Percentiles rank a stretch among this genome's conserved stretches.
Evolutionary conservation across 2,113 vertebrate species (phyloP).

Genomic region (Datnioides undecimradiatus): DNA sequence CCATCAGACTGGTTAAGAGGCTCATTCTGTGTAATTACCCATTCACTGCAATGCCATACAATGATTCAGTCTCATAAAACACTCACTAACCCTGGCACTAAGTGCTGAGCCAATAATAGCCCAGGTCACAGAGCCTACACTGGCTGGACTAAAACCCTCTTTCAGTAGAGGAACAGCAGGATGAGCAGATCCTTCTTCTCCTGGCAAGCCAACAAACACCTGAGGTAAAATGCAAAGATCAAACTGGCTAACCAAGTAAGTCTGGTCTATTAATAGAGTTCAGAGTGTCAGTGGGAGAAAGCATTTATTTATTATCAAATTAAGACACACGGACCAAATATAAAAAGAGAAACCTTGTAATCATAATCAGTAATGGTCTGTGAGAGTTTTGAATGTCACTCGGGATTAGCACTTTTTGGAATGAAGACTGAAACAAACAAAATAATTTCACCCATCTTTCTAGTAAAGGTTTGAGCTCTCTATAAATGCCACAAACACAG

Average conservation of each 20-base stretch:
- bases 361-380: background rate
- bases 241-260: background rate
- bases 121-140: slow-evolving; percentile 19
- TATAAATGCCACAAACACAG: background rate
- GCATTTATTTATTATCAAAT: background rate
- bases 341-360: background rate
- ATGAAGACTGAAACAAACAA: background rate
- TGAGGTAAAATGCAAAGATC: slow-evolving; percentile 1
- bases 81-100: slow-evolving; percentile 24
- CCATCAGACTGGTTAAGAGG: slow-evolving; percentile 6
- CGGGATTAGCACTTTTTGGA: background rate
- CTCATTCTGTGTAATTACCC: slow-evolving; percentile 30
- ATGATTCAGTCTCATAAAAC: slow-evolving; percentile 30
- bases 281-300: background rate
- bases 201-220: background rate
- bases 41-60: slow-evolving; percentile 28
- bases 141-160: slow-evolving; percentile 27
- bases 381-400: background rate
- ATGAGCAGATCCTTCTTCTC: slow-evolving; percentile 15
- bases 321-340: background rate
- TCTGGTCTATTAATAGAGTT: background rate
- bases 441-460: background rate
- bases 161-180: slow-evolving; percentile 31
- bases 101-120: slow-evolving; percentile 52
- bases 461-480: background rate